Evolutionary conservation across 2,888 invertebrate genomes (phyloP).

Genomic region (Apamea anceps): DNA sequence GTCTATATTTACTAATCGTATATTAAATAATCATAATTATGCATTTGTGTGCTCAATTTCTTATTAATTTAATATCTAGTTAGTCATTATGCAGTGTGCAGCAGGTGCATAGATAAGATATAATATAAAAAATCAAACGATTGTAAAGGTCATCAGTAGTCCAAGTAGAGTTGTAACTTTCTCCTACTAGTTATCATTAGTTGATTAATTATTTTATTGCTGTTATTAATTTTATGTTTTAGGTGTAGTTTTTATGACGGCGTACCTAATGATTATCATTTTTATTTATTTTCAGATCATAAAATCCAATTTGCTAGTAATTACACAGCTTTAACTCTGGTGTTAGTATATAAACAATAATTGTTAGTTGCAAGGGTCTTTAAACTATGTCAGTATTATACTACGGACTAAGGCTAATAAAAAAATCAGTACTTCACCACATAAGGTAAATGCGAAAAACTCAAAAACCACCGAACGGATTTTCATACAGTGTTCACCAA

Average conservation of each 20-base stretch:
- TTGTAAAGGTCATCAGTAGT: slow-evolving; percentile 45
- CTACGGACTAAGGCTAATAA: no score
- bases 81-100: slow-evolving; percentile 23
- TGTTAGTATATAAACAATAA: neutral
- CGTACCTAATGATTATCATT: neutral
- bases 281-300: no score
- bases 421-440: neutral
- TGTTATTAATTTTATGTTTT: slow-evolving; percentile 3
- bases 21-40: slow-evolving; percentile 32
- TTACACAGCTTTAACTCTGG: neutral
- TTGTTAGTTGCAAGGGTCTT: neutral
- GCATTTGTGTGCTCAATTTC: slow-evolving; percentile 17
- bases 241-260: neutral
- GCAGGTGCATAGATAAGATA: slow-evolving; percentile 53
- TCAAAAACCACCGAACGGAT: neutral
- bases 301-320: neutral
- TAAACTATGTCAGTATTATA: no score
- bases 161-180: slow-evolving; percentile 7
- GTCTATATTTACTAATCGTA: slow-evolving; percentile 33
- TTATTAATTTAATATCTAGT: slow-evolving; percentile 21
- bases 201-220: slow-evolving; percentile 17
- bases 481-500: neutral
- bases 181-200: slow-evolving; percentile 11
- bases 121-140: slow-evolving; percentile 44
- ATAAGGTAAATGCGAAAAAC: neutral